phyloP scores from a whole-genome alignment of 2,113 vertebrate species.

The Phalacrocorax brasilianus region DNA sequence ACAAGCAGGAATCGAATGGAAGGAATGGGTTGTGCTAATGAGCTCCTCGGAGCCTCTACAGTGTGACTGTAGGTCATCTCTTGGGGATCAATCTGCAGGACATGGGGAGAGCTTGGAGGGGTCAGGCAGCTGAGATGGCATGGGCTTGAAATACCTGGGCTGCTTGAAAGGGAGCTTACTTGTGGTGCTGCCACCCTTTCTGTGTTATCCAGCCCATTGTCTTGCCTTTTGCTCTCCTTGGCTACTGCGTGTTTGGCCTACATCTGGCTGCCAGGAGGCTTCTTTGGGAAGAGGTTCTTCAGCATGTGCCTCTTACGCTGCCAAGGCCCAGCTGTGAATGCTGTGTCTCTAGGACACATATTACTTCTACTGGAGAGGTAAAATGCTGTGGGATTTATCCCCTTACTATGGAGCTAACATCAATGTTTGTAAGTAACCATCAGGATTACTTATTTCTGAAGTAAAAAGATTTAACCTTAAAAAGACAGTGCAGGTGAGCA shows the following conservation, averaged over 20 bases:
- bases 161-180: neutral
- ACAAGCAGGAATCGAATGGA: neutral
- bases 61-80: neutral
- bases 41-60: neutral
- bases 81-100: neutral
- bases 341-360: neutral
- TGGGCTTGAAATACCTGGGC: neutral
- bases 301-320: neutral
- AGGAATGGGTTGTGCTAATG: neutral
- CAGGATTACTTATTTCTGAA: neutral
- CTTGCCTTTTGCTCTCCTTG: neutral
- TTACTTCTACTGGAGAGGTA: neutral
- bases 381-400: neutral
- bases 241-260: neutral
- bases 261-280: neutral
- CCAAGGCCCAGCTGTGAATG: neutral
- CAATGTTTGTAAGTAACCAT: neutral
- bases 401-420: neutral
- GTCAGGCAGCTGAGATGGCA: neutral
- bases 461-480: neutral
- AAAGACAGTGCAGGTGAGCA: neutral
- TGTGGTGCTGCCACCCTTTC: neutral
- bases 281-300: constrained; percentile 4
- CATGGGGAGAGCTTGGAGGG: neutral
- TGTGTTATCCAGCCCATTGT: neutral